Conservation (phyloP, 1,140 invertebrate genomes). For the Drosophila saltans region DNA sequence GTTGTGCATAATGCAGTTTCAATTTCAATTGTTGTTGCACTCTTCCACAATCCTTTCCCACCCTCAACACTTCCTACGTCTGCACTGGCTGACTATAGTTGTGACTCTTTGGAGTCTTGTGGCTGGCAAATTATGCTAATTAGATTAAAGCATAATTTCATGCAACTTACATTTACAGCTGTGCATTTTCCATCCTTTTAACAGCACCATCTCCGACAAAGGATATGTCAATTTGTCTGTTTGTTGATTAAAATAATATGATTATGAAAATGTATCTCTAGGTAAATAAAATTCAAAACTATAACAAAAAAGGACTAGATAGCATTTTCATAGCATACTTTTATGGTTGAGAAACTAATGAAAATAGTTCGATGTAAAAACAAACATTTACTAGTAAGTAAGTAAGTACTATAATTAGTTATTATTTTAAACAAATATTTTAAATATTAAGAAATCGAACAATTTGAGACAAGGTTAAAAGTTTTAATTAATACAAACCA, state of each 20-base stretch:
- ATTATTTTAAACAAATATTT: too few relatives aligned
- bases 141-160: constrained; percentile 82
- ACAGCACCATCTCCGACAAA: constrained; percentile 43
- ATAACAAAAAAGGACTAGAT: neutral
- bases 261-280: constrained; percentile 28
- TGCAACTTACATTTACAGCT: constrained; percentile 70
- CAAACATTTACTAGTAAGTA: too few relatives aligned
- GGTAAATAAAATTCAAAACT: neutral
- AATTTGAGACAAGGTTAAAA: too few relatives aligned
- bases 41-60: constrained; percentile 16
- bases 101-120: constrained; percentile 13
- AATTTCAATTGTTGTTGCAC: constrained; percentile 79
- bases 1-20: constrained; percentile 79
- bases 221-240: constrained; percentile 67
- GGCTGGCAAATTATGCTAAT: constrained; percentile 80
- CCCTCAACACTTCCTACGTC: constrained; percentile 15
- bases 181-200: constrained; percentile 33
- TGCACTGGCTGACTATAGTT: constrained; percentile 20
- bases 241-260: constrained; percentile 40
- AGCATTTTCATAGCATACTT: neutral
- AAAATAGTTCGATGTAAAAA: too few relatives aligned
- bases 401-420: too few relatives aligned
- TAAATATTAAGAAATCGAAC: too few relatives aligned
- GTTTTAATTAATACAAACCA: too few relatives aligned
- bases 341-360: neutral